Evolutionary conservation across 2,797 vertebrate species (phyloP), one percentile per base, ranked within the genome.

Genomic region (Pseudochirops corinnae): DNA sequence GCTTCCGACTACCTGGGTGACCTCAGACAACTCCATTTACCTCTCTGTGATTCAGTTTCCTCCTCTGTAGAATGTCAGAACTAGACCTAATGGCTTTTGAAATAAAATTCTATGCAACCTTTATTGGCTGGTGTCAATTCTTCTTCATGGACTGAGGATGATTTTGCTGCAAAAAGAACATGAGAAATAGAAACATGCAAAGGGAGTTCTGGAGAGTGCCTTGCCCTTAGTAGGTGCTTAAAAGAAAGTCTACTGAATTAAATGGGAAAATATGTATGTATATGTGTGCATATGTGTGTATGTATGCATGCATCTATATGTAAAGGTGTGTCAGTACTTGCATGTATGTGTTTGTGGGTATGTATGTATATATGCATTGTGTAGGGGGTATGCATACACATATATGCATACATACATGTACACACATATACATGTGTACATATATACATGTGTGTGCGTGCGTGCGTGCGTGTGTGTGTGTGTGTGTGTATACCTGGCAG

Each of bases 401-500:
- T 13, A 5, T 67, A n/a, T n/a, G 5, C 4, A 16, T 14, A n/a
- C 60, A 33, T n/a, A 11, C 33, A 67, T 18, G 5, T 14, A 14
- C 10, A 29, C 1, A 7, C 7, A 28, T 4, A 58, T 10, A 29
- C 57, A 58, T 28, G 28, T 5, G 28, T 9, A 28, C 57, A 58
- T 9, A 58, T 21, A 58, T 58, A 53, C 10, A 52, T 52, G 6
- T 53, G 12, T n/a, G 6, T 16, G 2, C n/a, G 4, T 74, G 7
- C 24, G 3, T 67, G 33, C 6, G 2, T 67, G 2, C 5, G 62
- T 16, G 4, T 7, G 3, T 74, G 0, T 21, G 0, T 39, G 21
- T 21, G n/a, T 5, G 5, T 18, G 21, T 13, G n/a, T 39, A 24
- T 24, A 93, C 92, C 95, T 96, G 94, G 55, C 97, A 97, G 96